phyloP scores from a whole-genome alignment of 1,140 invertebrate species.

The Panonychus citri region DNA sequence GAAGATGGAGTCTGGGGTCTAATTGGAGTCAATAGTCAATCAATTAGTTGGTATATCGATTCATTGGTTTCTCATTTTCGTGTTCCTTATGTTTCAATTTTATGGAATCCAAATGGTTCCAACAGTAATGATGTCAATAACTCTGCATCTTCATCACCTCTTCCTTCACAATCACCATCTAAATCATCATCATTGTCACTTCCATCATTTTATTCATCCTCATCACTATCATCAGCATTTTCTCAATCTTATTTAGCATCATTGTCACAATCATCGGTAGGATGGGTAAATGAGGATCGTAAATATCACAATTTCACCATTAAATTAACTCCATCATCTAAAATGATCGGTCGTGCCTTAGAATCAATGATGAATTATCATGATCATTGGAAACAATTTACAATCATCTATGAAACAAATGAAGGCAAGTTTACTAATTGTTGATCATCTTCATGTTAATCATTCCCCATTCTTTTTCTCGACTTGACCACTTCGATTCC shows the following conservation, averaged over 20 bases:
- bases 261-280: background rate
- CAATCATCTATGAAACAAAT: slow-evolving; percentile 81
- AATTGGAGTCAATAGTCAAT: background rate
- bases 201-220: too few relatives aligned
- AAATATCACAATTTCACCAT: slow-evolving; percentile 37
- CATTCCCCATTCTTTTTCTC: too few relatives aligned
- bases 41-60: background rate
- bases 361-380: slow-evolving; percentile 59
- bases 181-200: background rate
- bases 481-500: too few relatives aligned
- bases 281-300: too few relatives aligned
- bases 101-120: background rate
- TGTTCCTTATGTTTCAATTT: background rate
- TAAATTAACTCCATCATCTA: slow-evolving; percentile 76
- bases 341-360: slow-evolving; percentile 55
- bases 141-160: background rate
- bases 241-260: too few relatives aligned
- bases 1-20: background rate
- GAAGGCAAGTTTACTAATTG: slow-evolving; percentile 69
- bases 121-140: background rate
- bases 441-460: too few relatives aligned
- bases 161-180: background rate
- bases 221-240: too few relatives aligned
- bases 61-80: background rate
- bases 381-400: slow-evolving; percentile 70